A percentile compares a stretch with the other conserved stretches of the same genome.
Evolutionary conservation across 2,797 vertebrate genomes (phyloP).

Genomic region (Gallinago stenura): DNA sequence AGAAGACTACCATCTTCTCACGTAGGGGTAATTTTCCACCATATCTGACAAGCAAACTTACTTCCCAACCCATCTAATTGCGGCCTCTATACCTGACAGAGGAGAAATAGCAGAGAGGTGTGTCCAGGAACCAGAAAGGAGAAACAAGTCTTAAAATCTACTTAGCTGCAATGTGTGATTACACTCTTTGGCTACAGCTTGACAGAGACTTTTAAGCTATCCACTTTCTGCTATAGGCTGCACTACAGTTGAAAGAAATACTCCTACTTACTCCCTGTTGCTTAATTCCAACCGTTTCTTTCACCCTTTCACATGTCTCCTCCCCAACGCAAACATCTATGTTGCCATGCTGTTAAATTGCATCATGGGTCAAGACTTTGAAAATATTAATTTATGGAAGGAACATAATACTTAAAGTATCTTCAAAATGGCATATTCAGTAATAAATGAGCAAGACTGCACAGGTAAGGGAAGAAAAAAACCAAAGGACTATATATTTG

Average conservation of each 20-base stretch:
- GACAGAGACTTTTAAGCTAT: background rate
- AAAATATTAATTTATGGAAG: background rate
- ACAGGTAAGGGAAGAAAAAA: background rate
- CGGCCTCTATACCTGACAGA: background rate
- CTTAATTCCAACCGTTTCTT: background rate
- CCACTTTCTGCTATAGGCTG: background rate
- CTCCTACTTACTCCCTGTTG: background rate
- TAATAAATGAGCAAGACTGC: background rate
- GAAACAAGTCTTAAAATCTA: background rate
- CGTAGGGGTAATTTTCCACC: background rate
- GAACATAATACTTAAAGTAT: background rate
- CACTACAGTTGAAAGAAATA: background rate
- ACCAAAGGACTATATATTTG: background rate
- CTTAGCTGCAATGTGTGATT: background rate
- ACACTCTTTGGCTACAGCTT: accelerated
- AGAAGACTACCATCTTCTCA: background rate
- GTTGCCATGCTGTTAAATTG: accelerated
- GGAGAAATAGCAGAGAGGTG: background rate
- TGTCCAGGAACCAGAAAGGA: background rate
- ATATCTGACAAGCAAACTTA: background rate
- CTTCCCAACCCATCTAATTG: background rate
- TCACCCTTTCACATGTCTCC: background rate
- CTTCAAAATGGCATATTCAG: background rate
- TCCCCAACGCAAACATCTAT: background rate
- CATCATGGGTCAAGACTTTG: background rate